phyloP scores from a whole-genome alignment of 2,113 vertebrate genomes.

The Ginglymostoma cirratum region DNA sequence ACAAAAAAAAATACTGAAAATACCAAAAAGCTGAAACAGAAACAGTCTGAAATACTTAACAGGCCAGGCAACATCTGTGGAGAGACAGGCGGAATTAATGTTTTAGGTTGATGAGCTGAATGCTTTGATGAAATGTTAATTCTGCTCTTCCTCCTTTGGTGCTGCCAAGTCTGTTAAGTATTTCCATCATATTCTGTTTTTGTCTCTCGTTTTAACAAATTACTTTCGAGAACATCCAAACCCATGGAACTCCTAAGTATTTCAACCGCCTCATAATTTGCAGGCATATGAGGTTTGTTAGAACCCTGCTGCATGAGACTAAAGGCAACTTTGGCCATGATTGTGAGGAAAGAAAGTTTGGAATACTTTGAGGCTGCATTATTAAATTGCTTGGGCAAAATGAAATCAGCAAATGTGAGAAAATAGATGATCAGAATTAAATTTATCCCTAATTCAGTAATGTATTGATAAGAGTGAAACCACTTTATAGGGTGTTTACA shows the following conservation, averaged over 20 bases:
- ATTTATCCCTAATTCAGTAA: background rate
- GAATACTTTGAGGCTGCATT: background rate
- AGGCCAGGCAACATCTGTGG: background rate
- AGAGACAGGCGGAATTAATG: background rate
- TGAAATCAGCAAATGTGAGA: background rate
- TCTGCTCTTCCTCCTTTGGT: background rate
- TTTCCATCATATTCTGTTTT: background rate
- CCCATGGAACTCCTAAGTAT: background rate
- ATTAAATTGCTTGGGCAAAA: background rate
- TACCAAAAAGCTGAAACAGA: background rate
- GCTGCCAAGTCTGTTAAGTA: background rate
- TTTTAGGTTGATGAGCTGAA: background rate
- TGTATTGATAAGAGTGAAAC: background rate
- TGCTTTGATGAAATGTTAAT: background rate
- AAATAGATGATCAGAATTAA: background rate
- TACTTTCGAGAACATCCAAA: background rate
- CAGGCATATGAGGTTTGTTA: background rate
- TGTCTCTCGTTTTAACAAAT: background rate
- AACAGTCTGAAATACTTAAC: background rate
- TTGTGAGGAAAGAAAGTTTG: background rate
- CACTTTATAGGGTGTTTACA: background rate
- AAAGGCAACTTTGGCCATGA: background rate
- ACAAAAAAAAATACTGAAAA: background rate
- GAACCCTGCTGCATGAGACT: background rate
- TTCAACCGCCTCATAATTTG: background rate